phyloP scores from a whole-genome alignment of 1,140 invertebrate genomes.

The Latrodectus geometricus region DNA sequence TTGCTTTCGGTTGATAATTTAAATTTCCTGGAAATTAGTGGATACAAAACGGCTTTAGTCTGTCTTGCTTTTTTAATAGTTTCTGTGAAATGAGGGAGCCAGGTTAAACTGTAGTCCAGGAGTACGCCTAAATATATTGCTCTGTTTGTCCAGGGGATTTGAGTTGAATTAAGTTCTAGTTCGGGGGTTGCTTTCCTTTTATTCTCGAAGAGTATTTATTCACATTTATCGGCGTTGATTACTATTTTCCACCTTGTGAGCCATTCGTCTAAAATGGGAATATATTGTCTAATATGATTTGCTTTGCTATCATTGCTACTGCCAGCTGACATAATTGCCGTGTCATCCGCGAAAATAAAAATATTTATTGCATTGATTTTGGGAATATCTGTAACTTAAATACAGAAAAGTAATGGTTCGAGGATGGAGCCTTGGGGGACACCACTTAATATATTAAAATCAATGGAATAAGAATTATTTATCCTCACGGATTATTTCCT shows the following conservation, averaged over 20 bases:
- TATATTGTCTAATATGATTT: not conserved
- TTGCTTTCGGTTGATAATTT: no score
- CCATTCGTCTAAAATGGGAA: not conserved
- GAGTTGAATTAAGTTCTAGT: not conserved
- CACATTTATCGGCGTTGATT: slow-evolving; percentile 3
- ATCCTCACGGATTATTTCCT: not conserved
- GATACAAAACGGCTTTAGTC: no score
- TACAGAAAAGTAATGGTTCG: not conserved
- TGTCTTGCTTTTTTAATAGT: no score
- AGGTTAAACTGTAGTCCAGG: not conserved
- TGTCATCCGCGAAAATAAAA: slow-evolving; percentile 5
- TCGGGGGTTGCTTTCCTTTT: not conserved
- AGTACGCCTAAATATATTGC: slow-evolving; percentile 1
- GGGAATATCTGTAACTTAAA: slow-evolving; percentile 2
- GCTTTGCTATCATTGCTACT: not conserved
- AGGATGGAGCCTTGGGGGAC: slow-evolving; percentile 3
- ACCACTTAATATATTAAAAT: not conserved
- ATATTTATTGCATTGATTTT: not conserved
- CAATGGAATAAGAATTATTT: not conserved
- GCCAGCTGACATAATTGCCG: not conserved
- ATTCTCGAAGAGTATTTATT: not conserved
- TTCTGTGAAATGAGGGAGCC: no score
- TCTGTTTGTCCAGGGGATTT: not conserved
- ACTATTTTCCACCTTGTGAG: not conserved
- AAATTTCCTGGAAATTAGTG: no score